phyloP scores from a whole-genome alignment of 2,888 invertebrate genomes.

The Galerucella calmariensis region DNA sequence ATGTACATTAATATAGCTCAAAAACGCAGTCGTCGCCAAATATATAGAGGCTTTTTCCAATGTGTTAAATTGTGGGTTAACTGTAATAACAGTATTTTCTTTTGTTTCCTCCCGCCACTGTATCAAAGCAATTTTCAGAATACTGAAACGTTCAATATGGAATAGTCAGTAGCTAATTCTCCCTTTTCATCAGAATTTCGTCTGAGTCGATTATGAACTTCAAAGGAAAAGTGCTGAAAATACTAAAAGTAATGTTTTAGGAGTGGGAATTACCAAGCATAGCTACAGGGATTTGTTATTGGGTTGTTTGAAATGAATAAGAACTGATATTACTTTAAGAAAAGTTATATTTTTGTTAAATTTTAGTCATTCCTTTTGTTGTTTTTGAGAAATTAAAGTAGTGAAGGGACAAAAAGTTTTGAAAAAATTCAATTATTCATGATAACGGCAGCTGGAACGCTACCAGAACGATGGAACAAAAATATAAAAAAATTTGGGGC shows the following conservation, averaged over 20 bases:
- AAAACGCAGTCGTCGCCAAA: too few relatives aligned
- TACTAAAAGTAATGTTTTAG: conserved; percentile 36
- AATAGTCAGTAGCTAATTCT: conserved; percentile 43
- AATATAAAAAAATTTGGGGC: too few relatives aligned
- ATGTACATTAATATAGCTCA: too few relatives aligned
- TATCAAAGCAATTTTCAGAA: conserved; percentile 20
- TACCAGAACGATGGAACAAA: too few relatives aligned
- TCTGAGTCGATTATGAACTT: conserved; percentile 41
- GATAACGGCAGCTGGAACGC: too few relatives aligned
- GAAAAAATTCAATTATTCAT: too few relatives aligned
- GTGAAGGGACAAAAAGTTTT: too few relatives aligned
- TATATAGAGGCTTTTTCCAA: too few relatives aligned
- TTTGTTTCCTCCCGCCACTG: conserved; percentile 20
- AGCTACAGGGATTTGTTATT: conserved; percentile 33
- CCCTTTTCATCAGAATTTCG: conserved; percentile 39
- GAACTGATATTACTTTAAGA: too few relatives aligned
- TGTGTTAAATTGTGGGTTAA: not conserved
- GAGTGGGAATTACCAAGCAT: conserved; percentile 29
- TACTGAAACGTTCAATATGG: conserved; percentile 38
- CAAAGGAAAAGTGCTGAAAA: conserved; percentile 36
- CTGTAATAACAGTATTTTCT: not conserved
- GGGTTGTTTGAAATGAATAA: not conserved
- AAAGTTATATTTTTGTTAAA: too few relatives aligned
- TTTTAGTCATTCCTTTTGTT: too few relatives aligned
- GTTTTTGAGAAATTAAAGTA: too few relatives aligned